Base-by-base conservation (phyloP, 2,888 invertebrate species). In the Tachina lurida region DNA sequence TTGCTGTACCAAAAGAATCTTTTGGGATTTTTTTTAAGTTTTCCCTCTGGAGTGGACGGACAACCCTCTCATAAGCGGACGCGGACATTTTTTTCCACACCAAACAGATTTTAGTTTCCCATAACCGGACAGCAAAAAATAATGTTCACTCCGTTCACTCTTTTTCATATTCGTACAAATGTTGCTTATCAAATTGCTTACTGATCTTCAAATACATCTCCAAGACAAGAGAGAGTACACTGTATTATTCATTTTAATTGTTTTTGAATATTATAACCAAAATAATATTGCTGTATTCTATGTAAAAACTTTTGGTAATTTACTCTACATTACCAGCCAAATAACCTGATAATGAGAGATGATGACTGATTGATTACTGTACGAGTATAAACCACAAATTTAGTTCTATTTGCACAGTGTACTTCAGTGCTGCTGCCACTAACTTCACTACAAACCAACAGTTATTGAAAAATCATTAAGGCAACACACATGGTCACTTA, bases 351-450 rank as follows among this genome's bases (percentile, higher is more conserved):
- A 77, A 67, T 31, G 4, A 2, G 31, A 31, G 7, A 22, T 22
- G 1, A 22, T 70, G 49, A 63, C n/a, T 63, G 68, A 58, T 45
- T 58, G 65, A 70, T 76, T 63, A 43, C 76, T 63, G 12, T 68
- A 77, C 13, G 47, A n/a, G n/a, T n/a, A n/a, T n/a, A n/a, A 65
- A 70, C 79, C 74, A 43, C 58, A 67, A 60, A 17, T 60, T 60
- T n/a, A 67, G 71, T 76, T 39, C 67, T 45, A 73, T 62, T 86
- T 83, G 73, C 62, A 54, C 75, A 86, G 76, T 74, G 56, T 60
- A 31, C 22, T 22, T 22, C 22, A 58, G 52, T 58, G 8, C 9
- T 5, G 10, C 19, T 13, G 15, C 12, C 41, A 22, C 13, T 54
- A 45, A 62, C 75, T 39, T 15, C 3, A 41, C 10, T 31, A 12